A percentile compares a stretch with the other conserved stretches of the same genome.
Evolutionary conservation across 2,888 invertebrate genomes (phyloP).

Genomic region (Microdon myrmicae): DNA sequence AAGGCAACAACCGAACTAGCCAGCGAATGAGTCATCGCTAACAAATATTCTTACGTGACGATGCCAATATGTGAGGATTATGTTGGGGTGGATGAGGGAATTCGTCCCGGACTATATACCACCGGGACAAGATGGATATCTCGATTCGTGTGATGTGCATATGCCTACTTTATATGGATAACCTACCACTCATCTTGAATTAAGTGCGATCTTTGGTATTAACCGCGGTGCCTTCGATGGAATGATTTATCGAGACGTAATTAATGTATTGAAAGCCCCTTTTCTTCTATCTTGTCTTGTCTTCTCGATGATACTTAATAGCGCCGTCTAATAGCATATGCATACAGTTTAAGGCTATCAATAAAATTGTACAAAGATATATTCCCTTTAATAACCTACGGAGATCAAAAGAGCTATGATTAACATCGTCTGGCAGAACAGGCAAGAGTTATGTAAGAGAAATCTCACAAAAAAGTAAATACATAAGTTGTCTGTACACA

Average conservation of each 20-base stretch:
- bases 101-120: conserved; percentile 44
- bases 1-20: conserved; percentile 13
- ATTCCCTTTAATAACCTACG: too few relatives aligned
- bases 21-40: conserved; percentile 4
- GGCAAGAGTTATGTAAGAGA: too few relatives aligned
- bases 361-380: too few relatives aligned
- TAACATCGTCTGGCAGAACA: too few relatives aligned
- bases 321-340: too few relatives aligned
- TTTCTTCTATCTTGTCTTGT: too few relatives aligned
- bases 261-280: too few relatives aligned
- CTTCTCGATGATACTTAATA: too few relatives aligned
- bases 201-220: conserved; percentile 35
- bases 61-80: conserved; percentile 16
- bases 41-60: conserved; percentile 23
- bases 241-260: conserved; percentile 44
- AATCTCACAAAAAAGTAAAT: too few relatives aligned
- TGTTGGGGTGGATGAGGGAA: conserved; percentile 40
- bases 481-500: too few relatives aligned
- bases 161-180: conserved; percentile 21
- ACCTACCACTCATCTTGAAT: conserved; percentile 31
- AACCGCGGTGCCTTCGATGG: conserved; percentile 33
- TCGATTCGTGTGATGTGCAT: conserved; percentile 40
- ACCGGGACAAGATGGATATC: conserved; percentile 48
- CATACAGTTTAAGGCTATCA: too few relatives aligned
- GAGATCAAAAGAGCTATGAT: too few relatives aligned